A percentile compares a stretch with the other conserved stretches of the same genome.
phyloP scores from a whole-genome alignment of 2,113 vertebrate genomes.

The Thinocorus orbignyianus region DNA sequence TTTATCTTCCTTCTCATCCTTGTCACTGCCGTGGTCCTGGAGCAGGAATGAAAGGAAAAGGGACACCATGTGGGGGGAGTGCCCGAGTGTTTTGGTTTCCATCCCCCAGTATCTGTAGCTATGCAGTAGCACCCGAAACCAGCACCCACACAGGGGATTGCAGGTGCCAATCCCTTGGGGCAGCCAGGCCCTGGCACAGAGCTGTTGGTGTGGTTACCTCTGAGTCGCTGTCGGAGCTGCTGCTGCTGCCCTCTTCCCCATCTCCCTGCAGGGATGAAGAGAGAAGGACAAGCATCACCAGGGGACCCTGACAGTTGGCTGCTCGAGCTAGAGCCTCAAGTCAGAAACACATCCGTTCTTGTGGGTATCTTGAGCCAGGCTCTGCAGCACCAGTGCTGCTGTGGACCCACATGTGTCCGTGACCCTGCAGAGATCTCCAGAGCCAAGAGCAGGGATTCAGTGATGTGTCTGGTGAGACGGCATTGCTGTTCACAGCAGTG shows the following conservation, averaged over 20 bases:
- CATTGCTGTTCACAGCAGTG: fast-evolving
- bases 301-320: not conserved
- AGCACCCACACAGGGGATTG: not conserved
- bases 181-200: not conserved
- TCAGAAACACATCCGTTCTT: not conserved
- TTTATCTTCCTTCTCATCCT: constrained; percentile 10
- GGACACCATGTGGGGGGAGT: not conserved
- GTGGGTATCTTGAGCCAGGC: not conserved
- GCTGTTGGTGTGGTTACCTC: constrained; percentile 18
- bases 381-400: not conserved
- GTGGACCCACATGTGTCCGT: fast-evolving
- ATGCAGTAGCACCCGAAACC: fast-evolving
- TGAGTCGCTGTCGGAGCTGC: not conserved
- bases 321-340: fast-evolving
- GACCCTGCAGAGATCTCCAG: not conserved
- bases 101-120: fast-evolving
- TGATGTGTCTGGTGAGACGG: not conserved
- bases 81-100: not conserved
- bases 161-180: not conserved
- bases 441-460: not conserved
- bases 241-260: not conserved
- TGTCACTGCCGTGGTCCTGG: not conserved
- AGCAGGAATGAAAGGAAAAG: not conserved
- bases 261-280: not conserved
- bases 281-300: not conserved